A percentile compares a stretch with the other conserved stretches of the same genome.
Conservation (phyloP, 2,888 invertebrate species). For the Hypomecis atomaria region DNA sequence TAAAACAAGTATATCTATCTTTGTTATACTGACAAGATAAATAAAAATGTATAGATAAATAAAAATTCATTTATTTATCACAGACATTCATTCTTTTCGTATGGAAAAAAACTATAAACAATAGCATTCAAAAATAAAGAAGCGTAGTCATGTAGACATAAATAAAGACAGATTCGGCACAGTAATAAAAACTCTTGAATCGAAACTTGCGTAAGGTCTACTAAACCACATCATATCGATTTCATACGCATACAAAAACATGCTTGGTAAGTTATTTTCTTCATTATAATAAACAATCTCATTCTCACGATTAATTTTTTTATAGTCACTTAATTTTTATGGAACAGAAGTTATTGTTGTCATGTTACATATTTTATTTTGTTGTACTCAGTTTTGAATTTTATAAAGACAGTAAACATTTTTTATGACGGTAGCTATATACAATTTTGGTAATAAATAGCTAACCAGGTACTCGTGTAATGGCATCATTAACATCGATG, state of each 20-base stretch:
- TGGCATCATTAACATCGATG: too few species aligned
- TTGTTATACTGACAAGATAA: too few species aligned
- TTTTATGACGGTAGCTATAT: too few species aligned
- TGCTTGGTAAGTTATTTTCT: slow-evolving; percentile 18
- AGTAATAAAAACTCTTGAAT: slow-evolving; percentile 15
- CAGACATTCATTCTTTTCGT: not conserved
- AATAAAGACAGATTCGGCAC: slow-evolving; percentile 32
- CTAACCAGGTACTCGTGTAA: too few species aligned
- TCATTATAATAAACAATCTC: slow-evolving; percentile 5
- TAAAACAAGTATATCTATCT: too few species aligned
- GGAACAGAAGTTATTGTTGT: not conserved
- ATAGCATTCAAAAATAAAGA: slow-evolving; percentile 11
- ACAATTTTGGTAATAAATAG: too few species aligned
- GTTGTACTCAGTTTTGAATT: too few species aligned
- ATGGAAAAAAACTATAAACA: not conserved
- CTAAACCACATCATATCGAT: slow-evolving; percentile 24
- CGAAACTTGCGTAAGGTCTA: slow-evolving; percentile 28
- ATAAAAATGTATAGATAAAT: too few species aligned
- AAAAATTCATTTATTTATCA: too few species aligned
- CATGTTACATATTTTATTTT: not conserved
- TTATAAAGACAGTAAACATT: too few species aligned
- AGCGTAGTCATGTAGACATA: slow-evolving; percentile 18
- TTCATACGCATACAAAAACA: slow-evolving; percentile 26
- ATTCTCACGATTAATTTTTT: slow-evolving; percentile 19
- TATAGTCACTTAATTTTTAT: slow-evolving; percentile 2